These are phyloP conservation scores for Hypercompe scribonia DNA, from an alignment of 2,888 invertebrate species.

Conservation along the genomic window DNA sequence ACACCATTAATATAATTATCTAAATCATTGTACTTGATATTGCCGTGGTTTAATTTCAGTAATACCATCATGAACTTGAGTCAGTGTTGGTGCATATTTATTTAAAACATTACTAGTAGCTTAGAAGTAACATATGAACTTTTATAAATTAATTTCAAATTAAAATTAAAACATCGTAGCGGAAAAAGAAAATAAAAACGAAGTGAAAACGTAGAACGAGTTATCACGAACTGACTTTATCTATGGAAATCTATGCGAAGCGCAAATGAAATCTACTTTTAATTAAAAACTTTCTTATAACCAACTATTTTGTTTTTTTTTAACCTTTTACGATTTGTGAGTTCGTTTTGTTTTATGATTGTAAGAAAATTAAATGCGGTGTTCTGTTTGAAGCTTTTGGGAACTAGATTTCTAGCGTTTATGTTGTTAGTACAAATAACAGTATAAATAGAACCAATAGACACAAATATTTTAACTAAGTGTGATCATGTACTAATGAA, in stretches of 20 bases:
- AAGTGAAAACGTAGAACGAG: conserved; percentile 38
- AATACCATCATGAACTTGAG: too few relatives aligned
- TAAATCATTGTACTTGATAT: too few relatives aligned
- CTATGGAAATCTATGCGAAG: conserved; percentile 54
- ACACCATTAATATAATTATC: too few relatives aligned
- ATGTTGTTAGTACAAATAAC: too few relatives aligned
- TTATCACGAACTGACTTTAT: conserved; percentile 46
- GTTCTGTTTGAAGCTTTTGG: background rate
- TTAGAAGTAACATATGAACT: too few relatives aligned
- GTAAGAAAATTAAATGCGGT: background rate
- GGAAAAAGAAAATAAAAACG: conserved; percentile 20
- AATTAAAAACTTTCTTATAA: conserved; percentile 54
- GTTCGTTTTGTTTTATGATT: background rate
- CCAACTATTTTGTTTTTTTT: conserved; percentile 6
- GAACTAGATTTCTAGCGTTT: too few relatives aligned
- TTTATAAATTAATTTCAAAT: background rate
- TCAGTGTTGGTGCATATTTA: too few relatives aligned
- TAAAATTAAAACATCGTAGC: background rate
- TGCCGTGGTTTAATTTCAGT: too few relatives aligned
- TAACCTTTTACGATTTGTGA: conserved; percentile 8
- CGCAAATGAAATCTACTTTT: conserved; percentile 49
- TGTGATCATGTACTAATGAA: too few relatives aligned
- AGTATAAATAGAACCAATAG: too few relatives aligned
- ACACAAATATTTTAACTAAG: too few relatives aligned
- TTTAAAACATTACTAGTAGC: too few relatives aligned